Evolutionary conservation across 2,113 vertebrate species (phyloP).

Genomic region (Echinops telfairi): DNA sequence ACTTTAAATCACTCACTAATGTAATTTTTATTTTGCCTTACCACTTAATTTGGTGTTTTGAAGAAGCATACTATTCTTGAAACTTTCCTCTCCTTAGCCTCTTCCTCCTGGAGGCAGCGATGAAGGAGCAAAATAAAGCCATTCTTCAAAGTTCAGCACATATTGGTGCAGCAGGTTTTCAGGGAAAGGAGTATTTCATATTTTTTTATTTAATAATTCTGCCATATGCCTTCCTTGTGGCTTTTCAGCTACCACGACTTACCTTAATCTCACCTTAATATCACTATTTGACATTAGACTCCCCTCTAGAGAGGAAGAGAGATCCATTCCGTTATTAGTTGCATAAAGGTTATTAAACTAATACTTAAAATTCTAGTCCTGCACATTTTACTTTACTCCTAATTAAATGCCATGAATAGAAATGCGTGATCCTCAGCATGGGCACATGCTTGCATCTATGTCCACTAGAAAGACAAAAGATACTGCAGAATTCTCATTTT

Average conservation of each 20-base stretch:
- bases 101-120: constrained; percentile 37
- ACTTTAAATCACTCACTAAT: constrained; percentile 36
- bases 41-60: constrained; percentile 18
- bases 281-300: constrained; percentile 87
- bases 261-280: constrained; percentile 88
- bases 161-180: constrained; percentile 62
- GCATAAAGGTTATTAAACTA: constrained; percentile 88
- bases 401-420: constrained; percentile 86
- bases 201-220: constrained; percentile 84
- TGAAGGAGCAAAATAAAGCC: constrained; percentile 57
- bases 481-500: constrained; percentile 55
- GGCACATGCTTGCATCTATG: constrained; percentile 60
- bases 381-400: constrained; percentile 84
- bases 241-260: constrained; percentile 82
- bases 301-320: constrained; percentile 85
- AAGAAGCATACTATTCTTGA: not conserved
- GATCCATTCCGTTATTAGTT: constrained; percentile 88
- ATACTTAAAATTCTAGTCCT: constrained; percentile 88
- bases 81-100: constrained; percentile 37
- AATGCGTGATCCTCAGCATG: constrained; percentile 71
- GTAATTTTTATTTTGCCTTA: constrained; percentile 55
- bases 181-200: constrained; percentile 58
- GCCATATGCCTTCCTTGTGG: constrained; percentile 81
- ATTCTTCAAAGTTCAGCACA: constrained; percentile 66
- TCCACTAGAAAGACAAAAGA: constrained; percentile 55